Conservation (phyloP, 2,797 vertebrate genomes). For the Eulemur rubriventer region DNA sequence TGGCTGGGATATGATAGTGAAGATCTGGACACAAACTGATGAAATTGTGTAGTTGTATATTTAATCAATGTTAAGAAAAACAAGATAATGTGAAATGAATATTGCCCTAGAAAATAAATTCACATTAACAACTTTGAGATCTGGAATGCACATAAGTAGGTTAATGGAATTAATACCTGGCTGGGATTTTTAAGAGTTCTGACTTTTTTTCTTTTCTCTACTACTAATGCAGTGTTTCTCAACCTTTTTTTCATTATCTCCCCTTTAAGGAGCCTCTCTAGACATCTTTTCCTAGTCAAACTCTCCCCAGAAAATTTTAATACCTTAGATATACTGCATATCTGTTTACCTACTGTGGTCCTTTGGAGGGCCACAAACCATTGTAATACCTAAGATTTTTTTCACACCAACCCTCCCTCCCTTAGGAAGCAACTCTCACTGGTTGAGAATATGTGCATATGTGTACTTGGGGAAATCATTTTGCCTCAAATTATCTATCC, state of each 20-base stretch:
- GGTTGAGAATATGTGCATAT: background rate
- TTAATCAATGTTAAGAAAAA: constrained; percentile 35
- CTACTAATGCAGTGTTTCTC: background rate
- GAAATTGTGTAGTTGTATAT: constrained; percentile 8
- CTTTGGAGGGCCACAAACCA: background rate
- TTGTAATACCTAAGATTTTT: background rate
- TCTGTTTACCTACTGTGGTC: background rate
- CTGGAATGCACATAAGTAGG: background rate
- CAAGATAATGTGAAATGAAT: constrained; percentile 3
- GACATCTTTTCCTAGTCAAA: background rate
- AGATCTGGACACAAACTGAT: background rate
- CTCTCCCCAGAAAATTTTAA: background rate
- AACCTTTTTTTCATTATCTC: background rate
- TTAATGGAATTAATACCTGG: constrained; percentile 26
- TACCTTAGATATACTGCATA: background rate
- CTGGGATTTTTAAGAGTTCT: constrained; percentile 10
- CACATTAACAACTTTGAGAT: background rate
- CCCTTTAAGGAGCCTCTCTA: background rate
- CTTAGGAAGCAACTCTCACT: background rate
- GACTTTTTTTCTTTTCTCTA: constrained; percentile 16
- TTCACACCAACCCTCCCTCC: background rate
- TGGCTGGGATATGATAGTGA: constrained; percentile 19
- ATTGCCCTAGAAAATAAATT: background rate
- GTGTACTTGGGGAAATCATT: background rate
- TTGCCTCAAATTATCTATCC: background rate